phyloP scores from a whole-genome alignment of 1,140 invertebrate genomes.

The Listronotus oregonensis region DNA sequence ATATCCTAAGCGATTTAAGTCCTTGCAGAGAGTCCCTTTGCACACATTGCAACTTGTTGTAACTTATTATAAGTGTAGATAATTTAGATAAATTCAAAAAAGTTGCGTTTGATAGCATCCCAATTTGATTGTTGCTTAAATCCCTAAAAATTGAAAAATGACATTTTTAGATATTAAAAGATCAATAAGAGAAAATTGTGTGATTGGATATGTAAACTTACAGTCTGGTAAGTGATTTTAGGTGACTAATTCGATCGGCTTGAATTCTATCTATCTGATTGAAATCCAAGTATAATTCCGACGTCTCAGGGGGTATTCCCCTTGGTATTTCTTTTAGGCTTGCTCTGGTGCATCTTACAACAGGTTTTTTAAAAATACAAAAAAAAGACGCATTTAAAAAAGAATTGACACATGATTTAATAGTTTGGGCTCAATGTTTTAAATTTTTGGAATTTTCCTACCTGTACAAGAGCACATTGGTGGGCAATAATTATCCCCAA shows the following conservation, averaged over 20 bases:
- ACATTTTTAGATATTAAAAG: not conserved
- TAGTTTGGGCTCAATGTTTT: no score
- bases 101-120: slow-evolving; percentile 87
- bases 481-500: slow-evolving; percentile 91
- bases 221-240: slow-evolving; percentile 88
- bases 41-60: slow-evolving; percentile 95
- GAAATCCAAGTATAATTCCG: slow-evolving; percentile 94
- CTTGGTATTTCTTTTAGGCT: slow-evolving; percentile 84
- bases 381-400: not conserved
- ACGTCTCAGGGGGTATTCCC: slow-evolving; percentile 92
- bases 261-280: slow-evolving; percentile 92
- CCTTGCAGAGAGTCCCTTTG: slow-evolving; percentile 86
- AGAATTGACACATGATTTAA: no score
- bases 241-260: slow-evolving; percentile 79
- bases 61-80: slow-evolving; percentile 95
- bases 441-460: not conserved
- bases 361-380: slow-evolving; percentile 65
- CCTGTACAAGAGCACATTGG: slow-evolving; percentile 88
- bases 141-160: slow-evolving; percentile 70
- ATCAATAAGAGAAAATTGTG: not conserved
- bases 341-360: slow-evolving; percentile 91
- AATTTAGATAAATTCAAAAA: slow-evolving; percentile 90
- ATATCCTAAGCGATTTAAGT: slow-evolving; percentile 84
- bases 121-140: slow-evolving; percentile 95
- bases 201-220: slow-evolving; percentile 62